Evolutionary conservation across 2,797 vertebrate genomes (phyloP).

Genomic region (Acrocephalus scirpaceus): DNA sequence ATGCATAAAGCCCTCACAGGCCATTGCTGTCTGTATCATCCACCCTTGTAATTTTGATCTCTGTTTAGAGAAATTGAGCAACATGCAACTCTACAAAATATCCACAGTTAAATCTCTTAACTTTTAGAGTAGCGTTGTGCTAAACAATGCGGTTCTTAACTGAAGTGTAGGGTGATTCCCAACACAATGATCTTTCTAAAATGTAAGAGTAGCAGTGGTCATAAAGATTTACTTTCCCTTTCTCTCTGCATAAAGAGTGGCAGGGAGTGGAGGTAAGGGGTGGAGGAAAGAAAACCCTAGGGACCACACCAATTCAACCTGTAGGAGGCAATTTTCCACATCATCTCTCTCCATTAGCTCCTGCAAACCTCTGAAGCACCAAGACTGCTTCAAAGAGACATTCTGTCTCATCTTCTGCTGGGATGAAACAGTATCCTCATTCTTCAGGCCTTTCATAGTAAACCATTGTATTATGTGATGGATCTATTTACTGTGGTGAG

Average conservation of each 20-base stretch:
- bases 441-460: background rate
- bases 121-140: background rate
- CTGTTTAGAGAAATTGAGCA: background rate
- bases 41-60: background rate
- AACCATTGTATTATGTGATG: slow-evolving; percentile 31
- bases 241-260: background rate
- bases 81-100: background rate
- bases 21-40: background rate
- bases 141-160: background rate
- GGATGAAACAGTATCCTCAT: background rate
- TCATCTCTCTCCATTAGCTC: slow-evolving; percentile 16
- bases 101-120: background rate
- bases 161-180: background rate
- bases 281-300: background rate
- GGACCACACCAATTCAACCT: slow-evolving; percentile 30
- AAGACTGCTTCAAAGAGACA: slow-evolving; percentile 47
- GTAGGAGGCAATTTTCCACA: slow-evolving; percentile 13
- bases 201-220: background rate
- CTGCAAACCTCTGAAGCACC: background rate
- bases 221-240: slow-evolving; percentile 29
- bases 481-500: slow-evolving; percentile 26
- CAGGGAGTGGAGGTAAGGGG: background rate
- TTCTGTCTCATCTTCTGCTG: slow-evolving; percentile 2
- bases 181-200: background rate
- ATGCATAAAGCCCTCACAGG: background rate